Conservation (phyloP, 2,113 vertebrate species). For the Pterocles burchelli region DNA sequence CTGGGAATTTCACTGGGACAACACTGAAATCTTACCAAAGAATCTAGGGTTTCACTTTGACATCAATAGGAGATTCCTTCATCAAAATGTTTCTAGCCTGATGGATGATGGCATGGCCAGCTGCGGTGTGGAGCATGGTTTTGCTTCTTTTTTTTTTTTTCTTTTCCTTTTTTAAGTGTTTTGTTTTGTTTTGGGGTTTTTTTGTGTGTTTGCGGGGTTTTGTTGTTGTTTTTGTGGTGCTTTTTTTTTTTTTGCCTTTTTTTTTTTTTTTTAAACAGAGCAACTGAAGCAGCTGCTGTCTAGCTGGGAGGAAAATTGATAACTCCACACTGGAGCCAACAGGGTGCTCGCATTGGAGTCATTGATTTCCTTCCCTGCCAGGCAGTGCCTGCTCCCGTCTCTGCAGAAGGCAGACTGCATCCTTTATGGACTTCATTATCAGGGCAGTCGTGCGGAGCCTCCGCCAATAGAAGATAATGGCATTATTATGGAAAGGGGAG, state of each 20-base stretch:
- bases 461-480: not conserved
- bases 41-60: not conserved
- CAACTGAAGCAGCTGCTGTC: not conserved
- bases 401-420: not conserved
- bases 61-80: not conserved
- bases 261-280: fast-evolving
- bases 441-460: not conserved
- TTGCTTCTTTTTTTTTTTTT: not conserved
- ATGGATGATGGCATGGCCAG: not conserved
- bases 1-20: not conserved
- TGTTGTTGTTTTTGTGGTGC: no score
- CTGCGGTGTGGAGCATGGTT: not conserved
- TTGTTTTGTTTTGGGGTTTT: not conserved
- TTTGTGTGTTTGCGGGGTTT: not conserved
- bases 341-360: not conserved
- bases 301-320: slow-evolving; percentile 23
- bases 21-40: not conserved
- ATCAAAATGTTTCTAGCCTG: not conserved
- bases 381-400: not conserved
- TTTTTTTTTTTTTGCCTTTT: not conserved
- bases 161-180: not conserved
- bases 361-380: slow-evolving; percentile 1
- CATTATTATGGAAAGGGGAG: not conserved
- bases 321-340: not conserved
- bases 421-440: not conserved